These are phyloP conservation scores for Bellardia bayeri DNA, from an alignment of 2,888 invertebrate species.

Conservation along the genomic window DNA sequence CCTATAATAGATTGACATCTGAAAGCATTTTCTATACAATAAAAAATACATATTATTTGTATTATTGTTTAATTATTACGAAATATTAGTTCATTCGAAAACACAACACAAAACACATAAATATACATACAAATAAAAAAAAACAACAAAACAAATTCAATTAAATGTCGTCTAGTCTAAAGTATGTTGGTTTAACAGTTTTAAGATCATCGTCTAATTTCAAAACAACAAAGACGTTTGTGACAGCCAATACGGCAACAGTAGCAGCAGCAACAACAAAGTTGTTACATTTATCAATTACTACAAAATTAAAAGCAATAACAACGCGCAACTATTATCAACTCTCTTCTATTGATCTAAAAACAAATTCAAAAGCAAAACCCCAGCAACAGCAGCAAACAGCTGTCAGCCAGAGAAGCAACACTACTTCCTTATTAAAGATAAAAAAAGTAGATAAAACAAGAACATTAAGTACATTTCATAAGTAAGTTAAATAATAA, in stretches of 20 bases:
- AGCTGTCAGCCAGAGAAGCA: neutral
- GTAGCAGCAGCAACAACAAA: neutral
- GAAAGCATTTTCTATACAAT: neutral
- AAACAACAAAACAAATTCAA: constrained; percentile 25
- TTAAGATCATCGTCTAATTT: constrained; percentile 56
- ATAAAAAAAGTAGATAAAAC: constrained; percentile 6
- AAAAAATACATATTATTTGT: neutral
- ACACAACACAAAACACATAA: neutral
- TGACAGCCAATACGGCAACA: neutral
- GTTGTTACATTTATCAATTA: constrained; percentile 16
- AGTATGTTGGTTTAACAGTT: constrained; percentile 59
- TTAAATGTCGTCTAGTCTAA: constrained; percentile 70
- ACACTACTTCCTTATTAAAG: constrained; percentile 25
- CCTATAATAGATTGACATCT: neutral
- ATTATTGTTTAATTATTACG: constrained; percentile 33
- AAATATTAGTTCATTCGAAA: constrained; percentile 8
- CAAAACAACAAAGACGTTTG: constrained; percentile 19
- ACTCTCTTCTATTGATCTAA: constrained; percentile 9
- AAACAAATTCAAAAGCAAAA: constrained; percentile 1
- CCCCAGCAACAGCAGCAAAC: neutral
- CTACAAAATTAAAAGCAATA: constrained; percentile 6
- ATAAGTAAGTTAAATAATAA: constrained; percentile 62
- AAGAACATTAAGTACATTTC: constrained; percentile 50
- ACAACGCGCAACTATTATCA: constrained; percentile 40
- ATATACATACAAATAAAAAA: neutral